Percentiles rank a stretch among this genome's conserved stretches.
Evolutionary conservation across 2,888 invertebrate species (phyloP).

Genomic region (Eugnorisma glareosa): DNA sequence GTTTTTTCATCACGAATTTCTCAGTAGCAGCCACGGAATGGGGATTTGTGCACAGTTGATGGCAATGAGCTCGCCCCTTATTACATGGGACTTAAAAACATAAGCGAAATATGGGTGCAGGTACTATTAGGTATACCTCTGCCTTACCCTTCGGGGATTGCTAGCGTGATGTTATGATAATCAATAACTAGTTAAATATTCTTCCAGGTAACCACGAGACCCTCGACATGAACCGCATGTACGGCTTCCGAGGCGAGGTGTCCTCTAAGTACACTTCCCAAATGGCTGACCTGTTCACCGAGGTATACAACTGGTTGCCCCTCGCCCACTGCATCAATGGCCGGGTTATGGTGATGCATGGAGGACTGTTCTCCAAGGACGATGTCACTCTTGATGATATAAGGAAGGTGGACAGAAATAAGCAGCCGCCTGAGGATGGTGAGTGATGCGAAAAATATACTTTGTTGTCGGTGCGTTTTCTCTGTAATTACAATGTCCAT

Average conservation of each 20-base stretch:
- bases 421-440: conserved; percentile 99
- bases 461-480: too few species aligned
- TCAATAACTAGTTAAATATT: neutral
- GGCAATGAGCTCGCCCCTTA: too few species aligned
- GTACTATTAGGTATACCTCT: neutral
- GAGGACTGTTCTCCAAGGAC: conserved; percentile 98
- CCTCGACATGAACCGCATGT: conserved; percentile 99
- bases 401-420: conserved; percentile 96
- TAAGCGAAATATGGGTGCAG: too few species aligned
- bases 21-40: neutral
- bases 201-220: conserved; percentile 98
- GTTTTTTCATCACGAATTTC: neutral
- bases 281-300: conserved; percentile 99
- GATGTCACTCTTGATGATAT: conserved; percentile 98
- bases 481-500: too few species aligned
- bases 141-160: neutral
- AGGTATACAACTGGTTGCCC: conserved; percentile 99
- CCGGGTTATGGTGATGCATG: conserved; percentile 97
- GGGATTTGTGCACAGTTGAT: neutral
- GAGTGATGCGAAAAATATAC: conserved; percentile 53
- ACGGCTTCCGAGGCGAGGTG: conserved; percentile 99
- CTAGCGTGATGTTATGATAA: neutral
- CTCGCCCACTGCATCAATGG: conserved; percentile 98
- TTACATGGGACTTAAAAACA: neutral
- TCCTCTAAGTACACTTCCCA: conserved; percentile 98